Evolutionary conservation across 2,797 vertebrate species (phyloP).

Genomic region (Urophycis tenuis): DNA sequence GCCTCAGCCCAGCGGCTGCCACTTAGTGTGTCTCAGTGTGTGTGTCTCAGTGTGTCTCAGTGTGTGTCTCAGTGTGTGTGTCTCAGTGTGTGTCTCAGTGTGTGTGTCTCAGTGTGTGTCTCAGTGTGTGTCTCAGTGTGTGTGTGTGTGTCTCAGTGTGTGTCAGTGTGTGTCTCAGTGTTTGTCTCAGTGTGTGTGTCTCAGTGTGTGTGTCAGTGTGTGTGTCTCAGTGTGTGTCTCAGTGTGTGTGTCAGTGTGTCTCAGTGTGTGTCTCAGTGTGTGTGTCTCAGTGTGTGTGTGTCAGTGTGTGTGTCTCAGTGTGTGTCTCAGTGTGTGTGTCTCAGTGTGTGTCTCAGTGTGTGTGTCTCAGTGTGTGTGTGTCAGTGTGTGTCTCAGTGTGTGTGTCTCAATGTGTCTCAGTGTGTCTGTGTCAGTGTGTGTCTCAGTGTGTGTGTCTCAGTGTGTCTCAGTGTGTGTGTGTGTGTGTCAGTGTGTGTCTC

Average conservation of each 20-base stretch:
- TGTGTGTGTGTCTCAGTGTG: neutral
- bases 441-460: too few species aligned
- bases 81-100: too few species aligned
- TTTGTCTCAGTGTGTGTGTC: neutral
- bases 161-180: neutral
- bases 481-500: too few species aligned
- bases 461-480: too few species aligned
- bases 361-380: neutral
- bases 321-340: too few species aligned
- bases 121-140: neutral
- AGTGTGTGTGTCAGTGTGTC: neutral
- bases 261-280: neutral
- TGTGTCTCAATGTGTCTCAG: too few species aligned
- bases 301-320: too few species aligned
- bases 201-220: too few species aligned
- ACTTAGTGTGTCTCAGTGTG: neutral
- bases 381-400: neutral
- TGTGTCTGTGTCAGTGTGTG: neutral
- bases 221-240: neutral
- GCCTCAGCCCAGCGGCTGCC: constrained; percentile 11
- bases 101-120: too few species aligned
- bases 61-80: neutral
- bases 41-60: neutral
- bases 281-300: neutral
- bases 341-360: neutral